Base-by-base conservation (phyloP, 30 jellyfish, hydroid and myxozoan genomes). In the Nemopilema nomurai region DNA sequence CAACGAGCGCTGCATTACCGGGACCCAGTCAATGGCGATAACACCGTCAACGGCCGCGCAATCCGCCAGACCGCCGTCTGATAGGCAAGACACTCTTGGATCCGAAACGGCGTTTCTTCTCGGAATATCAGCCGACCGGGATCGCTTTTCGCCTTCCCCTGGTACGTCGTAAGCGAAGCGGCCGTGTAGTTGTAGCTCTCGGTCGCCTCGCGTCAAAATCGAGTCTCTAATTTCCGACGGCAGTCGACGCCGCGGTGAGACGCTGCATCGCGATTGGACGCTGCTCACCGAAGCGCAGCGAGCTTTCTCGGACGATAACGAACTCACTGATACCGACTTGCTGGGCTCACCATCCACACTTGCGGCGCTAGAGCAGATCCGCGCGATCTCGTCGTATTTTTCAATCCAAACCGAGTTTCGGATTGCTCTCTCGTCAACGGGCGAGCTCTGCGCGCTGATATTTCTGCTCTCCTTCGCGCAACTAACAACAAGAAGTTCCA, bases 1-100 rank as follows among this genome's bases (percentile, higher is more conserved):
- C 83, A 90, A 51, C 50, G 97, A 90, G 1, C 86, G 84, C 27
- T 82, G 97, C 97, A 90, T 90, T 32, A 90, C 93, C 16, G 97
- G 97, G 4, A 90, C 88, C 97, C 97, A 90, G 65, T 90, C 97
- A n/a, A 90, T 30, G 7, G 79, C 21, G 3, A 50, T 57, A 21
- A 30, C 82, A 24, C 68, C 78, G 18, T 51, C 76, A 25, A 19
- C 65, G 8, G 73, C 95, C 4, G 83, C 83, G 17, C 76, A 29
- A 1, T 66, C 57, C 23, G 93, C 87, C 64, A 73, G 9, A 27
- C 87, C 87, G 18, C 87, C 79, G 49, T 84, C 93, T 26, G 93
- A 84, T 20, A 74, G 29, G n/a, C 83, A 62, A 16, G 93, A 84
- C 3, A 77, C 83, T 17, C 87, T 71, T 27, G 63, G 62, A 18